Base-by-base conservation (phyloP, 2,113 vertebrate genomes). In the Rostratula benghalensis region DNA sequence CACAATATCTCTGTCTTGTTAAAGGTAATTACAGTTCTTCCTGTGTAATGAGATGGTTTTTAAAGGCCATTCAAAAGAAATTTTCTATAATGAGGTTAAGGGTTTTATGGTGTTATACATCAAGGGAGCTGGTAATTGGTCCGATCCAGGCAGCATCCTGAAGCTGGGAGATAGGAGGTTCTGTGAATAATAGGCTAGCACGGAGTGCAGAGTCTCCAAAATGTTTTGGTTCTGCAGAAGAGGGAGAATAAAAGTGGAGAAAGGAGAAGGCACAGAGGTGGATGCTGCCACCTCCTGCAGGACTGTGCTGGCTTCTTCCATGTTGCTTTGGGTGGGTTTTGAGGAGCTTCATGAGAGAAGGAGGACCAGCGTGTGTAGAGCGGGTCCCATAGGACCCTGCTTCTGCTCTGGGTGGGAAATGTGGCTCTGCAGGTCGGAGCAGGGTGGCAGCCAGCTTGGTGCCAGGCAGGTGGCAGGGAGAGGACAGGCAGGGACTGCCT, bases 31-130 rank as follows among this genome's bases (percentile, higher is more conserved):
- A 98, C 97, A 97, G 97, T 96, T 98, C 97, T 97, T 96, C 95
- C 97, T 94, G 96, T 94, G 97, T 97, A 98, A 98, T 97, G 97
- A 98, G 98, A 98, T 93, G 94, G 96, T 97, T 98, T 98, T 98
- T 98, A 98, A 98, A 98, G 98, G 98, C 97, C 97, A 98, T 98
- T 98, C 97, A 97, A 97, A 98, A 97, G 98, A 97, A 97, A 98
- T 98, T 97, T 97, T 97, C 97, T 96, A 90, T 97, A 97, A 98
- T 97, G 98, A 98, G 98, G 98, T 96, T 97, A 98, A 98, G 96
- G 97, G 97, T 96, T 98, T 98, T 98, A 98, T 89, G 88, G 97
- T 96, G 96, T 96, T 97, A 97, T 96, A 97, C 96, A 98, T 97
- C 97, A 97, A 97, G 97, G 96, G 81, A 57, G 94, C 97, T 95